Base-by-base conservation (phyloP, 2,113 vertebrate genomes). In the Emydura subglobosa region DNA sequence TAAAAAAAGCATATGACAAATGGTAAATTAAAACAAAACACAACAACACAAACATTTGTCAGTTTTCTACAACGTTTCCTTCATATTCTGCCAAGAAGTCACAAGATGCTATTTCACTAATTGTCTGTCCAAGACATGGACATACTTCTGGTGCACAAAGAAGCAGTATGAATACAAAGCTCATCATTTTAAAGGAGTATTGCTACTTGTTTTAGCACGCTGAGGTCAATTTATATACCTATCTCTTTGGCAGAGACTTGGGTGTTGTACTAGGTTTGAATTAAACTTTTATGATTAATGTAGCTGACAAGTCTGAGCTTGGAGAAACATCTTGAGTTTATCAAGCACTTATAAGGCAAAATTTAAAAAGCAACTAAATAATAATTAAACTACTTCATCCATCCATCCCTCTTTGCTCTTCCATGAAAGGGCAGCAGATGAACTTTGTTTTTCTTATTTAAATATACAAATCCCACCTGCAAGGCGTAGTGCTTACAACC, bases 101-200 rank as follows among this genome's bases (percentile, higher is more conserved):
- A 97, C 2, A 17, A 97, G 95, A 94, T 87, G 86, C 81, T 1
- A 0, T 93, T 97, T 91, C 89, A 61, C 81, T 97, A 94, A 95
- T 94, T 95, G 94, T 95, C 89, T 88, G 85, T 84, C 88, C 61
- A 3, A 61, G 91, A 39, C 79, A 81, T 54, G 90, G 96, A 85
- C 85, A 80, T 6, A 84, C 86, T 95, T 86, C 76, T 17, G 31
- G 59, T 34, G 86, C 91, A 95, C 94, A 97, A 91, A 97, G 91
- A 50, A 91, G 95, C 91, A 97, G 94, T 90, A 94, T 95, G 86
- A 84, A 44, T 87, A 81, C 90, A 96, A 97, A 96, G 82, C 96
- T 90, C 79, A 29, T 80, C 90, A 87, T 42, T 91, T 82, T 50
- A 49, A 94, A 94, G 85, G 27, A 85, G 65, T 51, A 50, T 72